Evolutionary conservation across 1,140 invertebrate genomes (phyloP).

Genomic region (Mesaphorura yosii): DNA sequence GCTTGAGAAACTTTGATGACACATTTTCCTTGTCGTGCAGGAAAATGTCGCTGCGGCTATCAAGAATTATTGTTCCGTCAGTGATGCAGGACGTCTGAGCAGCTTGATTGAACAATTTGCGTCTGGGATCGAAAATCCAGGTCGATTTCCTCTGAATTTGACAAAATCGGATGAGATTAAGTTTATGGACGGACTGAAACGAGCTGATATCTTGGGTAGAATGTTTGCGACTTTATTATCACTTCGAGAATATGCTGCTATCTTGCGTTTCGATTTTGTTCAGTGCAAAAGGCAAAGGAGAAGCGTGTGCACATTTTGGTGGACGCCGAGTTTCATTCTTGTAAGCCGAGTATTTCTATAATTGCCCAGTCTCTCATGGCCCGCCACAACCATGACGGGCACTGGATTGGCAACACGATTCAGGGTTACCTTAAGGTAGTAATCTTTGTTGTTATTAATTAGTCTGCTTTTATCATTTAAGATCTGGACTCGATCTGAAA

Average conservation of each 20-base stretch:
- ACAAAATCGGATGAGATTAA: conserved; percentile 3
- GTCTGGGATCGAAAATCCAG: conserved; percentile 2
- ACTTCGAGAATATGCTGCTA: no score
- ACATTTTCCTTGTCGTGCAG: no score
- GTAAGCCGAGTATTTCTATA: conserved; percentile 35
- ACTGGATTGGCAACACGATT: conserved; percentile 34
- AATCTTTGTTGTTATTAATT: background rate
- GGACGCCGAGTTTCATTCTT: conserved; percentile 37
- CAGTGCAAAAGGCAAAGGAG: conserved; percentile 17
- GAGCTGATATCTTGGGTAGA: conserved; percentile 21
- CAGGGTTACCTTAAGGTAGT: conserved; percentile 37
- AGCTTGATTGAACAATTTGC: conserved; percentile 15
- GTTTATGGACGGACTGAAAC: conserved; percentile 22
- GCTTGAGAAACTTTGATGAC: no score
- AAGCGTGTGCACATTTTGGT: conserved; percentile 31
- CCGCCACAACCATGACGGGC: conserved; percentile 31
- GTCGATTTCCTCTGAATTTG: conserved; percentile 6
- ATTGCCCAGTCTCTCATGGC: conserved; percentile 35
- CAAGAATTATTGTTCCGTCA: background rate
- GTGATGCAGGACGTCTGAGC: background rate
- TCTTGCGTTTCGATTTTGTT: background rate
- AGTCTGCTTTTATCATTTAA: background rate
- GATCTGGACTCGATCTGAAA: no score
- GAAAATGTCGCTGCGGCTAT: conserved; percentile 18
- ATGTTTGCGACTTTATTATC: background rate